Evolutionary conservation across 2,888 invertebrate genomes (phyloP), one percentile per base, ranked within the genome.

Genomic region (Cyclophora albipunctata): DNA sequence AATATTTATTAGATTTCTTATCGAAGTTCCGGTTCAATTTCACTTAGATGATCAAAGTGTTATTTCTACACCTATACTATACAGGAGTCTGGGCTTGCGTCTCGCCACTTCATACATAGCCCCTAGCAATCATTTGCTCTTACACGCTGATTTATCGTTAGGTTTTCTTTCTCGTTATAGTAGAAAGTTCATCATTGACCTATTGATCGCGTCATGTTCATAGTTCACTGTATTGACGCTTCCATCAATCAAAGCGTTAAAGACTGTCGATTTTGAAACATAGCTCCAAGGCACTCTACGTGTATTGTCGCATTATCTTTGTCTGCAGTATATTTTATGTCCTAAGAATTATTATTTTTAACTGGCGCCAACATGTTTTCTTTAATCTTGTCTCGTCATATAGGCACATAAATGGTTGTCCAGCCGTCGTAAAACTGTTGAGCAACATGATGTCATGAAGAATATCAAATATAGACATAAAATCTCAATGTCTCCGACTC

Each of bases 21-120:
- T 72, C 72, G 69, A 76, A 76, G 73, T 74, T 81, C 79, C 81
- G 81, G 77, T 78, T 75, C 67, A 75, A 69, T 81, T 82, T 82
- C 80, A 71, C 77, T 72, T 56, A 50, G 61, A 62, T 69, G 66
- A 74, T 76, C 71, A 68, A 69, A 70, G 60, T 37, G 5, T 37
- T 5, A 37, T 66, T 65, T 70, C 70, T 74, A 55, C 3, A 53
- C 68, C 49, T 62, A 61, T 66, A 61, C 69, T 37, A 37, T 37
- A 37, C 37, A 5, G 37, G 37, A 37, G 37, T 37, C 37, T 37
- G 37, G 1, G 37, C 5, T 37, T 5, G 37, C 37, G 37, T 37
- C 37, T 37, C 49, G 49, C 53, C 41, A 46, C 45, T 50, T 53
- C 48, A 56, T 51, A 56, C 57, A 54, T 64, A 63, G 73, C 74